Evolutionary conservation across 35 echinoderm and acorn worm genomes (phyloP).

Genomic region (Apostichopus californicus): DNA sequence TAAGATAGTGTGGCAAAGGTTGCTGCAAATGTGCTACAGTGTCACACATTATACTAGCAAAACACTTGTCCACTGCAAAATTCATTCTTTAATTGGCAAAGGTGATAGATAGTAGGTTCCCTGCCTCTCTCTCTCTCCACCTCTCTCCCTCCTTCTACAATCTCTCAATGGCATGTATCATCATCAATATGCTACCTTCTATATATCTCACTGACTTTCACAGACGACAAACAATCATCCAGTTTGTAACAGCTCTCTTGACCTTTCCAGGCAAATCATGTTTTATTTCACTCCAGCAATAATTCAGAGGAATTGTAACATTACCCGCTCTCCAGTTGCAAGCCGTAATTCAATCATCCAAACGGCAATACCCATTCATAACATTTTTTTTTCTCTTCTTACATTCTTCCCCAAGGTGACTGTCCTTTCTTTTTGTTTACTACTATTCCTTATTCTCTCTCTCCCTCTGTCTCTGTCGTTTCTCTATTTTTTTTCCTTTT

Average conservation of each 20-base stretch:
- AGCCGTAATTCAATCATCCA: constrained; percentile 45
- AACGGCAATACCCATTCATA: constrained; percentile 14
- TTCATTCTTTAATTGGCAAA: too few species aligned
- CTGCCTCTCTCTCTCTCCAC: too few species aligned
- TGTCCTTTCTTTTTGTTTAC: constrained; percentile 24
- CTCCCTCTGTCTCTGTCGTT: neutral
- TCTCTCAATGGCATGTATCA: neutral
- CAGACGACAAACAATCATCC: neutral
- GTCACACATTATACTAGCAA: too few species aligned
- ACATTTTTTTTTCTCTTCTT: constrained; percentile 2
- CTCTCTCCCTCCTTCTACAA: too few species aligned
- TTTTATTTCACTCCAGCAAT: neutral
- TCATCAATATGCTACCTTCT: neutral
- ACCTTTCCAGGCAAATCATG: constrained; percentile 17
- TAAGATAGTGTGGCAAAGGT: too few species aligned
- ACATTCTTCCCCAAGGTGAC: constrained; percentile 21
- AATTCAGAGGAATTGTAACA: neutral
- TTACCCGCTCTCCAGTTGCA: constrained; percentile 10
- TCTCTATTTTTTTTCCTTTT: neutral
- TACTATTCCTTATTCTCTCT: neutral
- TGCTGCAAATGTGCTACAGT: too few species aligned
- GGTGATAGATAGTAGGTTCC: too few species aligned
- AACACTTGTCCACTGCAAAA: too few species aligned
- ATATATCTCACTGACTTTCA: neutral
- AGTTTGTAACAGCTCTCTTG: constrained; percentile 18